phyloP scores from a whole-genome alignment of 1,140 invertebrate species.

The Drosophila bocqueti region DNA sequence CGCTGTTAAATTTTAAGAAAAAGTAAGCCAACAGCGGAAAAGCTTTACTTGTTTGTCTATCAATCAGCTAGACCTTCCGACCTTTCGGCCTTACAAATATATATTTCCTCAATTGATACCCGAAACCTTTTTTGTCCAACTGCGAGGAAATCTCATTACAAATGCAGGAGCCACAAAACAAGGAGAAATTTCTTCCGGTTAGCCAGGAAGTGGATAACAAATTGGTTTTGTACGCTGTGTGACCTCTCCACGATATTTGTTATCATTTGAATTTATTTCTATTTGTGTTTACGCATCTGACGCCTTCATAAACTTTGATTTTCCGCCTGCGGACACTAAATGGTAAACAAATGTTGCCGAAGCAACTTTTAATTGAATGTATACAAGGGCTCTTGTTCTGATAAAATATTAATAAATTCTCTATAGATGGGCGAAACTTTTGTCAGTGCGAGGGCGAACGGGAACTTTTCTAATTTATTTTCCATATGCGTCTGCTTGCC shows the following conservation, averaged over 20 bases:
- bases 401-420: conserved; percentile 76
- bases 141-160: conserved; percentile 55
- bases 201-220: conserved; percentile 13
- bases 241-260: conserved; percentile 46
- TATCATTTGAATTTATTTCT: conserved; percentile 40
- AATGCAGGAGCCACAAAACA: conserved; percentile 46
- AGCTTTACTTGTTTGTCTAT: conserved; percentile 58
- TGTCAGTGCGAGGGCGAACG: conserved; percentile 53
- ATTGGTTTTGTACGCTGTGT: conserved; percentile 18
- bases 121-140: conserved; percentile 47
- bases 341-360: conserved; percentile 69
- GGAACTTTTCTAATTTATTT: conserved; percentile 80
- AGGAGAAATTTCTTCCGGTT: conserved; percentile 4
- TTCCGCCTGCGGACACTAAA: conserved; percentile 49
- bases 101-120: conserved; percentile 54
- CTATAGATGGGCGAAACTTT: conserved; percentile 55
- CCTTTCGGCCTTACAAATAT: conserved; percentile 48
- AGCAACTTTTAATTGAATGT: conserved; percentile 77
- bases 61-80: conserved; percentile 56
- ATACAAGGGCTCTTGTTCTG: conserved; percentile 38
- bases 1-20: conserved; percentile 43
- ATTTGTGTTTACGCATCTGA: conserved; percentile 52
- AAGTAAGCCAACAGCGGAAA: conserved; percentile 6
- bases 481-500: conserved; percentile 51
- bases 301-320: conserved; percentile 70